A percentile compares a stretch with the other conserved stretches of the same genome.
Conservation (phyloP, 2,888 invertebrate species). For the Melieria omissa region DNA sequence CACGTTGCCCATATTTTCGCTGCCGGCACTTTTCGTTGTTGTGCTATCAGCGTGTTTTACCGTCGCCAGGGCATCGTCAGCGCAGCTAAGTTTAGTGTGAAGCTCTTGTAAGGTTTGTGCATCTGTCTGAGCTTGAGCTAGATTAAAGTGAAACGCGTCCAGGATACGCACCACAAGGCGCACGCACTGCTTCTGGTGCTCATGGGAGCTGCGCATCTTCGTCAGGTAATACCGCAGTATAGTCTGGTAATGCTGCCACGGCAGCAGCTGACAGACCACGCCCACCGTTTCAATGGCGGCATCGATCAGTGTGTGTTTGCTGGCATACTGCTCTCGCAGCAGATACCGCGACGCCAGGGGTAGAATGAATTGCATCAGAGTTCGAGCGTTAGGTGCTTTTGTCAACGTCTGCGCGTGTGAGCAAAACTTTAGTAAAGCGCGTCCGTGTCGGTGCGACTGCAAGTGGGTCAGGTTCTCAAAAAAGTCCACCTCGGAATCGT, state of each 20-base stretch:
- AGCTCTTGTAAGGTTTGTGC: conserved; percentile 48
- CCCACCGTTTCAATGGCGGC: conserved; percentile 86
- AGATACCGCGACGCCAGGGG: conserved; percentile 86
- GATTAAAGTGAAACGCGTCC: conserved; percentile 92
- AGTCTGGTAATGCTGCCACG: conserved; percentile 91
- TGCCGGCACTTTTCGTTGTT: conserved; percentile 41
- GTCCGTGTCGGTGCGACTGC: conserved; percentile 85
- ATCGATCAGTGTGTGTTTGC: conserved; percentile 84
- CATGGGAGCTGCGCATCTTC: conserved; percentile 76
- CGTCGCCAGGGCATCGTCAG: conserved; percentile 47
- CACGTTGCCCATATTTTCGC: conserved; percentile 54
- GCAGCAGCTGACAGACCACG: conserved; percentile 79
- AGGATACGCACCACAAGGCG: conserved; percentile 81
- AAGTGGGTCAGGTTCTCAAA: conserved; percentile 92
- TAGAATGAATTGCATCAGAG: conserved; percentile 84
- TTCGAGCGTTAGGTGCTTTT: conserved; percentile 74
- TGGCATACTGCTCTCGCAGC: conserved; percentile 78
- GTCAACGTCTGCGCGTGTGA: conserved; percentile 73
- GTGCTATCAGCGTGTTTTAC: conserved; percentile 57
- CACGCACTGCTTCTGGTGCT: conserved; percentile 86
- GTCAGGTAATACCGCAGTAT: conserved; percentile 83
- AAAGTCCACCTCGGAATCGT: conserved; percentile 90
- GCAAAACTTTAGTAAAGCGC: conserved; percentile 83
- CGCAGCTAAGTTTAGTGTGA: conserved; percentile 52
- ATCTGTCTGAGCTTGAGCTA: conserved; percentile 72